These are phyloP conservation scores for Scarus forsteni DNA, from an alignment of 2,797 vertebrate genomes.

Conservation along the genomic window DNA sequence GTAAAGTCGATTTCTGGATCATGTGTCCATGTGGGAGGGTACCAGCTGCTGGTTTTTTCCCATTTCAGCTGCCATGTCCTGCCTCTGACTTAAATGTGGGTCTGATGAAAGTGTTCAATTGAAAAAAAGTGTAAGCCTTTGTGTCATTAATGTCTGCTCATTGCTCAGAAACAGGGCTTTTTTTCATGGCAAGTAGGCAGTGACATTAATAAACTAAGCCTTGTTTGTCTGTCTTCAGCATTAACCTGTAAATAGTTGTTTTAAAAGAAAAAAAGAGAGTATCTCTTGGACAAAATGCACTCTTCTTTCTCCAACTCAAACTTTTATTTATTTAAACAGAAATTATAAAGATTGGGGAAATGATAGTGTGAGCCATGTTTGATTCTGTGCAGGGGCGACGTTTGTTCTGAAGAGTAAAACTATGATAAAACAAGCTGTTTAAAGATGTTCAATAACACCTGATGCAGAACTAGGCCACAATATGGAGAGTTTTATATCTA, in stretches of 20 bases:
- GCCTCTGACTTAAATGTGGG: slow-evolving; percentile 50
- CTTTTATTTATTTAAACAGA: slow-evolving; percentile 83
- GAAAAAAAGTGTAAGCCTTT: slow-evolving; percentile 58
- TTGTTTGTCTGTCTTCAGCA: slow-evolving; percentile 67
- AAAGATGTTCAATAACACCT: slow-evolving; percentile 71
- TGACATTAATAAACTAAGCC: slow-evolving; percentile 46
- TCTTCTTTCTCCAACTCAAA: slow-evolving; percentile 74
- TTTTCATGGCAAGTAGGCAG: slow-evolving; percentile 44
- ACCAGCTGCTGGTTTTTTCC: slow-evolving; percentile 24
- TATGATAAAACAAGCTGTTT: slow-evolving; percentile 42
- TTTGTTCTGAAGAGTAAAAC: slow-evolving; percentile 39
- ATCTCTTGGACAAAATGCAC: slow-evolving; percentile 79
- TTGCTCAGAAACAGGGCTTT: slow-evolving; percentile 55
- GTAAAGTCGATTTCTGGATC: slow-evolving; percentile 35
- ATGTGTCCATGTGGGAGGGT: slow-evolving; percentile 14
- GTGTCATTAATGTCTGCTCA: slow-evolving; percentile 56
- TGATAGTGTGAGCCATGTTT: slow-evolving; percentile 44
- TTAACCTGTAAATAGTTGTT: slow-evolving; percentile 80
- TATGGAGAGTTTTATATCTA: slow-evolving; percentile 83
- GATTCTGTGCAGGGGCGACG: slow-evolving; percentile 30
- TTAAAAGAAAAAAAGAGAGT: slow-evolving; percentile 57
- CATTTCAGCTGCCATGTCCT: slow-evolving; percentile 35
- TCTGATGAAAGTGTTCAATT: slow-evolving; percentile 61
- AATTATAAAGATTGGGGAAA: slow-evolving; percentile 62
- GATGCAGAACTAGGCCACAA: slow-evolving; percentile 62